Evolutionary conservation across 2,888 invertebrate genomes (phyloP), one percentile per base, ranked within the genome.

Genomic region (Cheilosia soror): DNA sequence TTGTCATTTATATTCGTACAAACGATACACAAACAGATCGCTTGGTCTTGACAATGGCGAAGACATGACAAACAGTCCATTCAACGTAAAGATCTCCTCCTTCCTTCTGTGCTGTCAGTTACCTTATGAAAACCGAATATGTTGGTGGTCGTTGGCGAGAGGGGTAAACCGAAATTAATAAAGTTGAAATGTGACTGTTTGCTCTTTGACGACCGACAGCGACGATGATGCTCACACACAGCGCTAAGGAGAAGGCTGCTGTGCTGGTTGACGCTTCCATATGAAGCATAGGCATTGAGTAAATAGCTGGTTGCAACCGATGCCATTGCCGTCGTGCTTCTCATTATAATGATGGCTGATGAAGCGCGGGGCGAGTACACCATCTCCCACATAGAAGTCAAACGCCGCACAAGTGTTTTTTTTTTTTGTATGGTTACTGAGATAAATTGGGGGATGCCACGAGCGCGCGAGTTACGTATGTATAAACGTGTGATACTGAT

Each of bases 61-160:
- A 72, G 71, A 81, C 80, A 72, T 81, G 71, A 81, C 60, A 81
- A 73, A 73, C 81, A 75, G 49, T 71, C 76, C 76, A 76, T 71
- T 85, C 69, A 68, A 76, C 58, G 40, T 68, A 40, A 49, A 62
- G 60, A 69, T 63, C 71, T 65, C 76, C 81, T 85, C 76, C 65
- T 73, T 66, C 76, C 20, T 20, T 20, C 20, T 20, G 20, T 20
- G 20, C 2, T 76, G 60, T 76, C 71, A 42, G 73, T 76, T 76
- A 72, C 80, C 76, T 76, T 71, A 76, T 68, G 47, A 49, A 80
- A 80, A 65, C 42, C 42, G 53, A 76, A 57, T 58, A 71, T 81
- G 76, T 85, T 81, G 81, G 85, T 77, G 81, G 75, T 80, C 66
- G 63, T 29, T 20, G 69, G 47, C 69, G 69, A 53, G 71, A 65